A percentile compares a stretch with the other conserved stretches of the same genome.
These are phyloP conservation scores for Chelidonichthys spinosus DNA, from an alignment of 2,797 vertebrate species.

Conservation along the genomic window DNA sequence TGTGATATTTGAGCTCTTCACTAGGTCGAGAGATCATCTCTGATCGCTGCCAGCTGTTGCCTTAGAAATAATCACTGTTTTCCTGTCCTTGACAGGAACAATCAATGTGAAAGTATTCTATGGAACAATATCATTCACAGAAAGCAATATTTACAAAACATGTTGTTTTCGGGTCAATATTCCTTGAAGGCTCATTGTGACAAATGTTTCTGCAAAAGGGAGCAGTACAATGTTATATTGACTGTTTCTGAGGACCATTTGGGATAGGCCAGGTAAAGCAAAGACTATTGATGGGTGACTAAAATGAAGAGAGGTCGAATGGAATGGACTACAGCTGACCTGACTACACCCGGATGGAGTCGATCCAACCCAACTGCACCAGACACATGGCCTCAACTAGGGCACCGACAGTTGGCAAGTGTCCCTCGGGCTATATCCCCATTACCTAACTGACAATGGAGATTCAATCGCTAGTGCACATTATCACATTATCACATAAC, in stretches of 20 bases:
- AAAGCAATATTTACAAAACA: background rate
- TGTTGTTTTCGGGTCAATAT: too few relatives aligned
- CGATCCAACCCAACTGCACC: constrained; percentile 50
- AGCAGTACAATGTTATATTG: background rate
- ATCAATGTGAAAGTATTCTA: background rate
- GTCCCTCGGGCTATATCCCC: constrained; percentile 44
- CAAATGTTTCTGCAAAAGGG: background rate
- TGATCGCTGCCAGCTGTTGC: background rate
- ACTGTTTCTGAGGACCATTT: constrained; percentile 13
- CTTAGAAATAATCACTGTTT: background rate
- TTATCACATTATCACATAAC: constrained; percentile 17
- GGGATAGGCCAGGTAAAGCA: constrained; percentile 30
- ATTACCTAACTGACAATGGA: constrained; percentile 49
- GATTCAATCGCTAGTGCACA: constrained; percentile 43
- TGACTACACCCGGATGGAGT: constrained; percentile 55
- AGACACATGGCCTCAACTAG: constrained; percentile 50
- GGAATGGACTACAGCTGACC: constrained; percentile 43
- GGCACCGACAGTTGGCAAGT: constrained; percentile 37
- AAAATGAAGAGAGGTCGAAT: constrained; percentile 46
- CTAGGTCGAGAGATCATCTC: background rate
- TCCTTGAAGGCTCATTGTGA: too few relatives aligned
- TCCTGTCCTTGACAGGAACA: background rate
- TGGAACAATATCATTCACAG: background rate
- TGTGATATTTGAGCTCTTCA: constrained; percentile 29
- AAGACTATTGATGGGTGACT: constrained; percentile 44